Percentiles rank a stretch among this genome's conserved stretches.
These are phyloP conservation scores for Psylliodes chrysocephalus DNA, from an alignment of 2,888 invertebrate genomes.

Conservation along the genomic window DNA sequence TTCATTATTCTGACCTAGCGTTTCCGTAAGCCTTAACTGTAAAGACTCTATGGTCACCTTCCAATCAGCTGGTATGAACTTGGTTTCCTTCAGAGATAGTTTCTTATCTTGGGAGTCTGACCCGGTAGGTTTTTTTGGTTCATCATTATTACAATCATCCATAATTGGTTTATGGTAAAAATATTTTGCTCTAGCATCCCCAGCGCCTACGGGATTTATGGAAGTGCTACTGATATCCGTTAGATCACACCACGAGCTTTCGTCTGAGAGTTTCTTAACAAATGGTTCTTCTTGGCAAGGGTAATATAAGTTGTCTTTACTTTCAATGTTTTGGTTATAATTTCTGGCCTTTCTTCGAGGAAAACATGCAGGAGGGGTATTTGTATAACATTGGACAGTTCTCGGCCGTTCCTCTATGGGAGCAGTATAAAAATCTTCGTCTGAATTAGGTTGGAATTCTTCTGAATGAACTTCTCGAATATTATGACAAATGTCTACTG, in stretches of 20 bases:
- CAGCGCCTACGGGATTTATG: slow-evolving; percentile 24
- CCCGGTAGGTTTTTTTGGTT: not conserved
- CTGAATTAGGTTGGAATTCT: not conserved
- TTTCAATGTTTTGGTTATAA: not conserved
- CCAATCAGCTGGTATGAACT: slow-evolving; percentile 49
- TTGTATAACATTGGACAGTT: slow-evolving; percentile 2
- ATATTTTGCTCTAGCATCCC: slow-evolving; percentile 28
- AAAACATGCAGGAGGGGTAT: not conserved
- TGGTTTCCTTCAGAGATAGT: slow-evolving; percentile 42
- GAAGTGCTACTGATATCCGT: slow-evolving; percentile 41
- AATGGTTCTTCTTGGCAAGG: not conserved
- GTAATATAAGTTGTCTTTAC: slow-evolving; percentile 1
- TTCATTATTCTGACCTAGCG: slow-evolving; percentile 50
- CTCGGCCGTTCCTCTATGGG: not conserved
- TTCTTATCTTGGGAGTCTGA: slow-evolving; percentile 23
- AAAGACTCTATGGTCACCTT: slow-evolving; percentile 51
- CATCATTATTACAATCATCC: not conserved
- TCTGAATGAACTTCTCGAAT: not conserved
- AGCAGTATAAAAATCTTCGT: not conserved
- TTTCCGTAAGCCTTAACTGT: slow-evolving; percentile 51
- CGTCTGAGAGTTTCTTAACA: slow-evolving; percentile 33
- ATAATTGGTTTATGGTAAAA: slow-evolving; percentile 1
- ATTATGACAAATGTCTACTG: not conserved
- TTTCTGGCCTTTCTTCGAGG: not conserved
- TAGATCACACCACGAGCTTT: slow-evolving; percentile 50